These are phyloP conservation scores for Cardiocondyla obscurior DNA, from an alignment of 1,140 invertebrate genomes.

Conservation along the genomic window DNA sequence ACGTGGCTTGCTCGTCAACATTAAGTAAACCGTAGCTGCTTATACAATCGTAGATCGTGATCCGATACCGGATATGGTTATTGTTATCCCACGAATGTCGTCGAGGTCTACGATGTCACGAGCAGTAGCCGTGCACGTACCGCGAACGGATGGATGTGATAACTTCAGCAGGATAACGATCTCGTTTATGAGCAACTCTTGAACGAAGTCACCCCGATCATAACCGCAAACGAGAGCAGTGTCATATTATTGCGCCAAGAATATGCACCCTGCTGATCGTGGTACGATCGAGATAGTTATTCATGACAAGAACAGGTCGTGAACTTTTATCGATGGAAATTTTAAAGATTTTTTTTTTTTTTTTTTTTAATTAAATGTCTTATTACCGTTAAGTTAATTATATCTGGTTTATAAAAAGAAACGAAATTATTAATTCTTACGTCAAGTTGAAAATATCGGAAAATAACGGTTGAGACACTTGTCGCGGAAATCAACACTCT, in stretches of 20 bases:
- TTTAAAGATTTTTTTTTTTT: constrained; percentile 2
- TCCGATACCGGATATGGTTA: constrained; percentile 63
- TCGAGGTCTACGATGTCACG: constrained; percentile 63
- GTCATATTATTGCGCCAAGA: constrained; percentile 50
- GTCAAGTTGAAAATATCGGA: neutral
- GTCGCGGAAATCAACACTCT: constrained; percentile 65
- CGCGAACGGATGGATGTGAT: constrained; percentile 66
- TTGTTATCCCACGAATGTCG: constrained; percentile 67
- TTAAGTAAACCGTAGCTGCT: neutral
- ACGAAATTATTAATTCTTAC: constrained; percentile 34
- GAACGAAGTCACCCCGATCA: constrained; percentile 51
- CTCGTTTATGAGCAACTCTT: constrained; percentile 68
- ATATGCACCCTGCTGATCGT: constrained; percentile 50
- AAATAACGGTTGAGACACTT: constrained; percentile 55
- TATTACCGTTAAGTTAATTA: neutral
- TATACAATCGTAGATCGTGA: constrained; percentile 65
- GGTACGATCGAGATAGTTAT: constrained; percentile 47
- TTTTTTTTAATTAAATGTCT: neutral
- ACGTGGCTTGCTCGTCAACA: neutral
- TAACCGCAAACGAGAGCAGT: constrained; percentile 27
- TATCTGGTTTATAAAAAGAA: constrained; percentile 22
- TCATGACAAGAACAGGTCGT: constrained; percentile 46
- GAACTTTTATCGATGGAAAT: constrained; percentile 36
- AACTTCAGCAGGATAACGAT: constrained; percentile 65
- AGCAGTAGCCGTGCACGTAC: constrained; percentile 65